Base-by-base conservation (phyloP, 2,888 invertebrate genomes). In the Orthonychiurus folsomi region DNA sequence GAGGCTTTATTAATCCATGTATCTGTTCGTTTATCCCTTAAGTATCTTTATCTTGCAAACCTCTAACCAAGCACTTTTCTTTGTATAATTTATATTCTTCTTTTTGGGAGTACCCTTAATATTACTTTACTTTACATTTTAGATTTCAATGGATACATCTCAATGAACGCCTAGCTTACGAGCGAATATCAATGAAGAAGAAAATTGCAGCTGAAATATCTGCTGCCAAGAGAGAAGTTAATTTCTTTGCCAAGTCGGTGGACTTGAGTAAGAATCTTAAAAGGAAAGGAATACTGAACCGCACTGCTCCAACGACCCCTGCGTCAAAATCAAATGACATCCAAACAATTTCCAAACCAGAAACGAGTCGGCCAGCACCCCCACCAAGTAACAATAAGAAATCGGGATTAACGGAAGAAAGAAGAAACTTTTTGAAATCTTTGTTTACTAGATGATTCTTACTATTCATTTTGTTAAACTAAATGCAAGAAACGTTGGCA, bases 91-190 rank as follows among this genome's bases (percentile, higher is more conserved):
- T 37, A 37, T 37, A 37, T 37, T 18, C 18, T 27, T 23, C 20
- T 21, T 58, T 48, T 12, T 26, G 52, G 23, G 15, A 50, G 52
- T 18, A 15, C 26, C 25, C 3, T 12, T 12, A 25, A 27, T 28
- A 3, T 50, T 27, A 47, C 37, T 68, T 63, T 64, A 53, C 58
- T 55, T 54, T 59, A 69, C n/a, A n/a, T n/a, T 77, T 48, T 66
- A 83, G 89, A 70, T 97, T 97, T 76, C 95, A 95, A 78, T 99
- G 97, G 97, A 82, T 86, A 27, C 95, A 99, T 78, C 81, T 99
- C 52, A 90, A 89, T 76, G 97, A 97, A 79, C 83, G 94, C 71
- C 80, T 97, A 70, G 89, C 89, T 1, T 95, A 94, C 77, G 96
- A 97, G 77, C 86, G 86, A 76, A 92, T 92, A 23, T 89, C 91